Base-by-base conservation (phyloP, 1,140 invertebrate genomes). In the Cotesia glomerata region DNA sequence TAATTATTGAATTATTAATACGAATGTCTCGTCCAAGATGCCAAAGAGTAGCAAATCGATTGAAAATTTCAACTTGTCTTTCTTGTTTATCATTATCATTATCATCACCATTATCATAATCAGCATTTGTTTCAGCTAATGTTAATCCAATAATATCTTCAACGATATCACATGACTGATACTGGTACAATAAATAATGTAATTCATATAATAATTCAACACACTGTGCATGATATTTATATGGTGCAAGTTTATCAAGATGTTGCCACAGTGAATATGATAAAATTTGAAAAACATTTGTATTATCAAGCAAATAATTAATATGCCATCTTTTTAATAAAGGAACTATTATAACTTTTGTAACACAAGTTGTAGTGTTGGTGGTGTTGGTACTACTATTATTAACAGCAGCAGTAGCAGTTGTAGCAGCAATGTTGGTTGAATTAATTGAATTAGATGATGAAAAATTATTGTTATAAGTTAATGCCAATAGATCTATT, bases 11-110 rank as follows among this genome's bases (percentile, higher is more conserved):
- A 85, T 87, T 2, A 84, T 75, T 79, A 45, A 45, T 45, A 5
- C 89, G 81, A 39, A 90, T 84, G 79, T 94, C 93, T 73, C 94
- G 81, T 7, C 93, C 94, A 32, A 95, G 83, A 81, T 95, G 93
- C 94, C 94, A 96, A 1, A 96, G 84, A 2, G 92, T 86, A 16
- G 92, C 89, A 81, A 95, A 96, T 76, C 92, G 91, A 76, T 93
- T 91, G 73, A 93, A 93, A 18, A 92, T 90, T 71, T 91, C 90
- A 72, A 93, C 88, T 80, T 85, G 86, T 77, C 85, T 85, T 87
- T 91, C 86, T 45, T 84, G 80, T 68, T 80, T 84, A 45, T 45
- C 39, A 45, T 45, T 45, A 45, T 45, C 39, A 45, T 45, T 9
- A 45, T 45, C 39, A 45, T 9, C 39, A 11, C 39, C 11, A 45